Base-by-base conservation (phyloP, 2,797 vertebrate genomes). In the Hydrocynus forskahlii region DNA sequence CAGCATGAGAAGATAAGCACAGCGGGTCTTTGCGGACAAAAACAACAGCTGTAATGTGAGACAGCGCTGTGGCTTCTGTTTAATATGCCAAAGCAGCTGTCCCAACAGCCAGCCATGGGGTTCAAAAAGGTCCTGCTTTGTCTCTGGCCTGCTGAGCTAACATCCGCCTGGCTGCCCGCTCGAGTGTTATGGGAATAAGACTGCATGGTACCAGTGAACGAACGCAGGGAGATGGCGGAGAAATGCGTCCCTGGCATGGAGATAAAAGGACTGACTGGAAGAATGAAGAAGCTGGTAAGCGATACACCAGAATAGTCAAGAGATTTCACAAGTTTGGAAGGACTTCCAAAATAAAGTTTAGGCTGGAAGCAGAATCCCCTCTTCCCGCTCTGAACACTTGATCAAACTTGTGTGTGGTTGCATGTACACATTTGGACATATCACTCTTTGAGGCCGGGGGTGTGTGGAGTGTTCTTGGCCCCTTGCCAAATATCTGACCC, bases 71-170 rank as follows among this genome's bases (percentile, higher is more conserved):
- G 74, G 74, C 82, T 77, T 78, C 73, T 77, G 78, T 66, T 76
- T 54, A 76, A 76, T 68, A 83, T 59, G 78, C 78, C 73, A 83
- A 59, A 83, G 50, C 82, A 84, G 82, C 82, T 83, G 82, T 73
- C 78, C 80, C 68, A 83, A 73, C 82, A 83, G 21, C 76, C 50
- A 63, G 67, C 66, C 75, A 43, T 57, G 45, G 78, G 70, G 73
- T 57, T 16, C 21, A 50, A 60, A 84, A 84, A 84, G 74, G 68
- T 17, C 73, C 63, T 66, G 19, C 50, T 79, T 64, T 78, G 81
- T 79, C 52, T 83, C 54, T 8, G 48, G 35, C 52, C 80, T 40
- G 59, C 69, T 43, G 70, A 75, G 78, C 73, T n/a, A 80, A 76
- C 78, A 76, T 79, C 82, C 64, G 66, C 35, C 73, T 67, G 60